Conservation (phyloP, 2,888 invertebrate species). For the Ectemnius continuus region DNA sequence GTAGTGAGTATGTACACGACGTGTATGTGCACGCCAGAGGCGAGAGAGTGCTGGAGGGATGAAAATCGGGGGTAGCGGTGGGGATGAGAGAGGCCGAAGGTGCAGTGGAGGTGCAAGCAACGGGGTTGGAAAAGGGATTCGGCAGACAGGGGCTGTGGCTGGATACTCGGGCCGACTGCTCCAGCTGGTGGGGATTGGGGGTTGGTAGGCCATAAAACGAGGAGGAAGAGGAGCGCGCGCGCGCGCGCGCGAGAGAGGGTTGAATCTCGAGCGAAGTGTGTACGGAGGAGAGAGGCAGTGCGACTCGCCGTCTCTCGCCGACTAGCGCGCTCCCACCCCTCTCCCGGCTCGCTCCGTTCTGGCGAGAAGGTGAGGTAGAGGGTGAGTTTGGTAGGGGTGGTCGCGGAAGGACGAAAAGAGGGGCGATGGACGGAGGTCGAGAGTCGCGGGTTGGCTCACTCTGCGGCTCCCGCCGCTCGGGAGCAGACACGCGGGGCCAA, state of each 20-base stretch:
- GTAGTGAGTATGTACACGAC: too few species aligned
- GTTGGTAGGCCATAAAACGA: conserved; percentile 44
- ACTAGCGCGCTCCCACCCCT: too few species aligned
- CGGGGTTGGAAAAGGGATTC: conserved; percentile 43
- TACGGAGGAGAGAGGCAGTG: neutral
- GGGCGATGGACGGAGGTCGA: conserved; percentile 66
- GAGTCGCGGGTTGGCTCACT: conserved; percentile 75
- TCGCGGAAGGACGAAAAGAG: conserved; percentile 48
- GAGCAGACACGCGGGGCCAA: conserved; percentile 78
- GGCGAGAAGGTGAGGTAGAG: conserved; percentile 8
- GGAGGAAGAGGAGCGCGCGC: conserved; percentile 41
- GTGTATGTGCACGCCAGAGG: neutral
- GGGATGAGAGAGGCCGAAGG: conserved; percentile 43
- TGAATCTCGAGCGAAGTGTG: too few species aligned
- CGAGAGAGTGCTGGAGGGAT: conserved; percentile 6
- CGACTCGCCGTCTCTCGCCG: neutral
- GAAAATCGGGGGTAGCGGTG: conserved; percentile 16
- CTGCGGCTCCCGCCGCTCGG: conserved; percentile 79
- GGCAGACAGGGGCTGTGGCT: conserved; percentile 61
- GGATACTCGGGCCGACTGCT: conserved; percentile 58
- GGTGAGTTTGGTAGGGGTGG: conserved; percentile 32
- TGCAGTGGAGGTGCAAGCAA: conserved; percentile 33
- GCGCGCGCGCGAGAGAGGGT: conserved; percentile 35
- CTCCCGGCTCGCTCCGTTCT: too few species aligned
- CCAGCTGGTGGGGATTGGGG: conserved; percentile 48